phyloP scores from a whole-genome alignment of 2,113 vertebrate genomes.

The Lepus europaeus region DNA sequence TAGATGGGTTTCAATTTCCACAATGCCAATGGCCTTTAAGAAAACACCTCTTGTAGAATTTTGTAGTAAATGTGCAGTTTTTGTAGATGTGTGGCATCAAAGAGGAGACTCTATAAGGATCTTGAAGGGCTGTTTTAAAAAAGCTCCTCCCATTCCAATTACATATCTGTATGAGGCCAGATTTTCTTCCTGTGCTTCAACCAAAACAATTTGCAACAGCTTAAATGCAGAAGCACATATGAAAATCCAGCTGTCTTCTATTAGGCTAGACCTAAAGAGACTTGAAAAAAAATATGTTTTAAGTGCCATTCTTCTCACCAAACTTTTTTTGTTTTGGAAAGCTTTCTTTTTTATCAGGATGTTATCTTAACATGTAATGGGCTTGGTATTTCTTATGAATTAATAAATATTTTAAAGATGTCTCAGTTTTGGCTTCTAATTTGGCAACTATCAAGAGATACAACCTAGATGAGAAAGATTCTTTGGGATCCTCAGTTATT shows the following conservation, averaged over 20 bases:
- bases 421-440: slow-evolving; percentile 12
- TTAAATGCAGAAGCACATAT: slow-evolving; percentile 44
- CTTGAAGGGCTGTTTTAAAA: not conserved
- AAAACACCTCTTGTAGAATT: slow-evolving; percentile 31
- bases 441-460: slow-evolving; percentile 29
- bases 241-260: slow-evolving; percentile 51
- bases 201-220: slow-evolving; percentile 19
- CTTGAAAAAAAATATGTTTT: not conserved
- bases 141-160: not conserved
- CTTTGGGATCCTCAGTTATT: slow-evolving; percentile 14
- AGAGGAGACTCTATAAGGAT: slow-evolving; percentile 36
- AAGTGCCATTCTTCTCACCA: not conserved
- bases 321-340: slow-evolving; percentile 42
- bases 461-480: slow-evolving; percentile 25
- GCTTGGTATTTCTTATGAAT: slow-evolving; percentile 23
- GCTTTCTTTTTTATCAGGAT: not conserved
- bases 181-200: slow-evolving; percentile 32
- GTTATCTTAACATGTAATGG: not conserved
- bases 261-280: slow-evolving; percentile 39
- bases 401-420: not conserved
- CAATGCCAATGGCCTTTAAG: not conserved
- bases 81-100: not conserved
- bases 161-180: not conserved
- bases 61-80: not conserved
- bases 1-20: slow-evolving; percentile 22